Conservation (phyloP, 2,113 vertebrate genomes). For the Oryzias curvinotus region DNA sequence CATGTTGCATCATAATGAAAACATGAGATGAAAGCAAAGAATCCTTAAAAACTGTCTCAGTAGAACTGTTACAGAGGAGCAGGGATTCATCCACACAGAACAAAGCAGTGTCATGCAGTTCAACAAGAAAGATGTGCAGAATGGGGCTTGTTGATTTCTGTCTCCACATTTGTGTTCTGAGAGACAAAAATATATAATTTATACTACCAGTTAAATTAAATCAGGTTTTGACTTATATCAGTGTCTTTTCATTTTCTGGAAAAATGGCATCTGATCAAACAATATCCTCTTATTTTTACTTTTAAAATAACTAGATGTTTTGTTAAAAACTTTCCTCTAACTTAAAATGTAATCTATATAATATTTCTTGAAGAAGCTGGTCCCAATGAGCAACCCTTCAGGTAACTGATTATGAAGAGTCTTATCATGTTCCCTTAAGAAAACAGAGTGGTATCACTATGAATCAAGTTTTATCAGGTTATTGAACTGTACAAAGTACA, state of each 20-base stretch:
- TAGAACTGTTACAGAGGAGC: conserved; percentile 41
- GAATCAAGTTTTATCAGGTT: not conserved
- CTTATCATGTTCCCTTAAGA: not conserved
- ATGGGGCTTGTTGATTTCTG: conserved; percentile 12
- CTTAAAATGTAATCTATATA: too few relatives aligned
- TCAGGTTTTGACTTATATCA: too few relatives aligned
- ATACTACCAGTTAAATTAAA: not conserved
- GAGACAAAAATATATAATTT: not conserved
- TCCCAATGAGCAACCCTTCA: too few relatives aligned
- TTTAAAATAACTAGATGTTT: too few relatives aligned
- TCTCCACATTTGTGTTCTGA: conserved; percentile 3
- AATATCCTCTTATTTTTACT: too few relatives aligned
- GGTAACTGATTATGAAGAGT: not conserved
- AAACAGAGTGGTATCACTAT: too few relatives aligned
- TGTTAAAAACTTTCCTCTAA: too few relatives aligned
- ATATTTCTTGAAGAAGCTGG: too few relatives aligned
- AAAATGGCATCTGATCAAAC: too few relatives aligned
- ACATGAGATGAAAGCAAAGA: conserved; percentile 61
- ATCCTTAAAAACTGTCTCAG: conserved; percentile 39
- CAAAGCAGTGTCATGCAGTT: conserved; percentile 30
- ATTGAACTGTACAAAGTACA: too few relatives aligned
- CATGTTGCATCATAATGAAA: conserved; percentile 69
- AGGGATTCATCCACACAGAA: conserved; percentile 49
- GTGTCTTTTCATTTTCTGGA: too few relatives aligned
- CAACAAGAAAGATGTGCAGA: conserved; percentile 15